phyloP scores from a whole-genome alignment of 2,797 vertebrate species.

The Tapera naevia region DNA sequence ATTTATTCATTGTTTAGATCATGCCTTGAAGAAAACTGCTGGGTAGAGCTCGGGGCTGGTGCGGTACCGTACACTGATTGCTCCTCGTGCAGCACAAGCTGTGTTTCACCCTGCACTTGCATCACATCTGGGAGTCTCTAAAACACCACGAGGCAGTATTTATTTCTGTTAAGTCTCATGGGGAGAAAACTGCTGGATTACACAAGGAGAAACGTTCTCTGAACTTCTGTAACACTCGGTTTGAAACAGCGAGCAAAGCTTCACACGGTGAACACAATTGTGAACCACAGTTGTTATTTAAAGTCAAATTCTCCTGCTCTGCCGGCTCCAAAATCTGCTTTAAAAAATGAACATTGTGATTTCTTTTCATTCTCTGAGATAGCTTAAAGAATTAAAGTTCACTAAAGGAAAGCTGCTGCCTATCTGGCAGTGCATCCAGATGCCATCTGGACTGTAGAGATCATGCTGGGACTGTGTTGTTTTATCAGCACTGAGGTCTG shows the following conservation, averaged over 20 bases:
- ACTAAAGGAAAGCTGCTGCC: neutral
- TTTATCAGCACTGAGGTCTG: neutral
- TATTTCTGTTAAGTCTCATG: neutral
- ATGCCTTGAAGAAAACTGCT: neutral
- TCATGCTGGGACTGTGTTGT: neutral
- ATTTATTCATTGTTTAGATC: fast-evolving
- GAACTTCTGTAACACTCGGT: neutral
- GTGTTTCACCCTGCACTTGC: fast-evolving
- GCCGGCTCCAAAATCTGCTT: neutral
- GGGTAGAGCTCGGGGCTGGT: fast-evolving
- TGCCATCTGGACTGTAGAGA: neutral
- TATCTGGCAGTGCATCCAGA: neutral
- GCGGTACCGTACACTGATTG: fast-evolving
- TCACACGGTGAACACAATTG: neutral
- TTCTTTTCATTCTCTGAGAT: neutral
- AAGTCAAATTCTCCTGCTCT: neutral
- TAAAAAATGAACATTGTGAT: fast-evolving
- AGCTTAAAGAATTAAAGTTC: neutral
- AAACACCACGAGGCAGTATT: fast-evolving
- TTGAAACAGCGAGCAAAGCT: neutral
- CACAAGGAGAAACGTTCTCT: neutral
- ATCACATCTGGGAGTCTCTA: neutral
- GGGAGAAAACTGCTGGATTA: neutral
- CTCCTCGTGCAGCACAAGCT: neutral
- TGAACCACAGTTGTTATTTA: fast-evolving